Base-by-base conservation (phyloP, 1,140 invertebrate species). In the Panonychus citri region DNA sequence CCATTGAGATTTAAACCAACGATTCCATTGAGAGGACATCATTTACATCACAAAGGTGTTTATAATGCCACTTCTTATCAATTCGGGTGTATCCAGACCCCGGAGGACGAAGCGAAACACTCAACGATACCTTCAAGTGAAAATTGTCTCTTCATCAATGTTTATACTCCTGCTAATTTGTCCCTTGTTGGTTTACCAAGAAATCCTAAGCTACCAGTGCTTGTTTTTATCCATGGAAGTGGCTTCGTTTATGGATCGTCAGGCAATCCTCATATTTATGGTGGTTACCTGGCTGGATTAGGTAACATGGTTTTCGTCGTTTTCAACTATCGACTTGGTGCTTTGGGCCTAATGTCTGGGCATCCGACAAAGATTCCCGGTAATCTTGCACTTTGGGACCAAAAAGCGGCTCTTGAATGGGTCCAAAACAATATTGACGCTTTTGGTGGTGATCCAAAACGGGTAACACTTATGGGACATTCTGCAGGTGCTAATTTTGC, bases 61-160 rank as follows among this genome's bases (percentile, higher is more conserved):
- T 51, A 63, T n/a, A 59, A 62, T 27, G 62, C 59, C 5, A 61
- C 55, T 30, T 54, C 57, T 15, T 65, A 57, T 54, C 56, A 61
- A 24, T 56, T 57, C 3, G 52, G 24, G 12, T 65, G 64, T 43
- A 63, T 63, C 7, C 64, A 65, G 37, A 58, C 43, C 8, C 5
- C 5, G 15, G 43, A 24, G 3, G 43, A 51, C 24, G 64, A 65
- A 26, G 12, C 39, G 2, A 50, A 55, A 21, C 62, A 60, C 17
- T 25, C 49, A 15, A 24, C 60, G 21, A 56, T 62, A 26, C 66
- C 65, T 17, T 57, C 57, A 1, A 51, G 13, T 30, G 74, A 75
- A 70, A 83, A 90, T 65, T 89, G 85, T 64, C 74, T 90, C 5
- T 80, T 81, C 64, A 69, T 91, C 17, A 88, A 87, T 65, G 76